phyloP scores from a whole-genome alignment of 2,888 invertebrate genomes.

The Arge pagana region DNA sequence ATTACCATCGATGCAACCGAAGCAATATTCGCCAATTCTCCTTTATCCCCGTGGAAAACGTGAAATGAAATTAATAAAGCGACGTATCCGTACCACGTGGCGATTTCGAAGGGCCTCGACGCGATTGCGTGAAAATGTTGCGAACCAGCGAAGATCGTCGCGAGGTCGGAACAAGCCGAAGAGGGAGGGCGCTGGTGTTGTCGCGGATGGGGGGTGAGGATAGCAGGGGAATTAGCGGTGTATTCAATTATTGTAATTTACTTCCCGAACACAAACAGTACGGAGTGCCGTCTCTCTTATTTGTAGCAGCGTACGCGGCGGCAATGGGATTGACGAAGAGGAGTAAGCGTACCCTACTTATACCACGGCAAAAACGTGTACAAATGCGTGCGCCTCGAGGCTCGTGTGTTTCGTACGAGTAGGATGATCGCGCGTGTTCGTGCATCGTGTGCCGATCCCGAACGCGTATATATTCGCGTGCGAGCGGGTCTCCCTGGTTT shows the following conservation, averaged over 20 bases:
- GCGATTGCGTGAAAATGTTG: neutral
- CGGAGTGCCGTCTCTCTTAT: slow-evolving; percentile 27
- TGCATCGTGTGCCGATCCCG: neutral
- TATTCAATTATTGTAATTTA: slow-evolving; percentile 58
- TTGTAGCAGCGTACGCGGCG: slow-evolving; percentile 1
- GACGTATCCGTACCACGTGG: slow-evolving; percentile 20
- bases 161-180: slow-evolving; percentile 18
- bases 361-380: no score
- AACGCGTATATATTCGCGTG: neutral
- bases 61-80: slow-evolving; percentile 32
- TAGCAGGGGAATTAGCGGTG: slow-evolving; percentile 50
- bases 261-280: slow-evolving; percentile 54
- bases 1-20: slow-evolving; percentile 16
- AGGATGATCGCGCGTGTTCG: neutral
- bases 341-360: no score
- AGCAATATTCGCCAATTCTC: slow-evolving; percentile 10
- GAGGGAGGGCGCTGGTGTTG: neutral
- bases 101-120: neutral
- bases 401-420: neutral
- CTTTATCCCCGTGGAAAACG: slow-evolving; percentile 8
- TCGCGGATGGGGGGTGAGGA: slow-evolving; percentile 1
- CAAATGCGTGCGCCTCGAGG: neutral
- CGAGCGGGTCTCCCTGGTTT: neutral
- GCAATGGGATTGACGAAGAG: no score
- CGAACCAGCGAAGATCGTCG: slow-evolving; percentile 1